These are phyloP conservation scores for Linurgus olivaceus DNA, from an alignment of 2,797 vertebrate species.

Conservation along the genomic window DNA sequence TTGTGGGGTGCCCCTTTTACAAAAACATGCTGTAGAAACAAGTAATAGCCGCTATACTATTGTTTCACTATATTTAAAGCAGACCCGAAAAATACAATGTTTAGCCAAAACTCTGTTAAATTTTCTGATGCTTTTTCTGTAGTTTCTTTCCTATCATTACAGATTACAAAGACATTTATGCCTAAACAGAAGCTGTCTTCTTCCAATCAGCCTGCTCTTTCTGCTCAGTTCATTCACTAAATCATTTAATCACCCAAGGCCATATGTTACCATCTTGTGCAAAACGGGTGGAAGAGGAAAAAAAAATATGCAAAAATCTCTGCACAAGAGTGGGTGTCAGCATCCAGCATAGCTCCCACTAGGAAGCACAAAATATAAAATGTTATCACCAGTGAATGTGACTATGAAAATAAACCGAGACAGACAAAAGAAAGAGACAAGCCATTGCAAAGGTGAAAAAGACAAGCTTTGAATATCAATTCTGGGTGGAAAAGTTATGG, in stretches of 20 bases:
- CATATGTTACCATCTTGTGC: slow-evolving; percentile 72
- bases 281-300: slow-evolving; percentile 54
- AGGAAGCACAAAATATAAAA: slow-evolving; percentile 48
- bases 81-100: slow-evolving; percentile 38
- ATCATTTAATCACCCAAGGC: slow-evolving; percentile 73
- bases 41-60: neutral
- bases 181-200: slow-evolving; percentile 72
- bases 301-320: slow-evolving; percentile 51
- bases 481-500: neutral
- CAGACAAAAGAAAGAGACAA: slow-evolving; percentile 33
- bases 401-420: slow-evolving; percentile 30
- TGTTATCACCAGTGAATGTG: slow-evolving; percentile 33
- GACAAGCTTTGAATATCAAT: neutral
- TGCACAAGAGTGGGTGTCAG: slow-evolving; percentile 64
- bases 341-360: slow-evolving; percentile 62
- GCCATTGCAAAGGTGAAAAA: slow-evolving; percentile 1
- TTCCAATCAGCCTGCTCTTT: slow-evolving; percentile 69
- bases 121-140: slow-evolving; percentile 43
- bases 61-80: slow-evolving; percentile 34
- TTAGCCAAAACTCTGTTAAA: slow-evolving; percentile 58
- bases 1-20: neutral
- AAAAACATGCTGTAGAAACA: neutral
- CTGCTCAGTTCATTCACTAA: slow-evolving; percentile 72
- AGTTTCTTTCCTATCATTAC: slow-evolving; percentile 46
- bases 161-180: slow-evolving; percentile 70